Base-by-base conservation (phyloP, 1,140 invertebrate species). In the Harlomillsia oculata region DNA sequence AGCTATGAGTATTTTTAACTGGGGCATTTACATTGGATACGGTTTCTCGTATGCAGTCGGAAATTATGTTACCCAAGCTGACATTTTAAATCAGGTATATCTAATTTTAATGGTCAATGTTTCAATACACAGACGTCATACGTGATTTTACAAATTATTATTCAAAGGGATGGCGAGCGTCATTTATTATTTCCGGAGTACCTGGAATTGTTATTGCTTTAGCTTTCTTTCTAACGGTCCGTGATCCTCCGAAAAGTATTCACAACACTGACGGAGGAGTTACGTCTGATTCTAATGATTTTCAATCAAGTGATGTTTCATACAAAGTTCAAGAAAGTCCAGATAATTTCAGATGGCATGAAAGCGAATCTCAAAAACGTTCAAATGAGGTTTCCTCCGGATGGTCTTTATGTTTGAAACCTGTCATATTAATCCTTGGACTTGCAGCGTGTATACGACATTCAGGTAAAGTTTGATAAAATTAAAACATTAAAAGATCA, bases 1-100 rank as follows among this genome's bases (percentile, higher is more conserved):
- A 13, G 90, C 92, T 1, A 82, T 95, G 76, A 89, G 90, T 1
- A 83, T 95, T 50, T 94, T 94, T 73, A 94, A 94, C 72, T 94
- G 89, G 89, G 91, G 91, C 29, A 94, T 96, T 60, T 96, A 96
- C 67, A 86, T 89, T 20, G 91, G 90, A 11, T 95, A 93, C 62
- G 89, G 89, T 36, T 82, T 94, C 41, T 87, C 89, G 9, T 95
- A 92, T 69, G 89, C 89, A 0, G 81, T 94, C 18, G 90, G 90
- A 1, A 81, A 89, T 61, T 93, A 93, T 65, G 78, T 94, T 36
- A 87, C 89, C 1, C 73, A 78, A 37, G 67, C 84, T 14, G 83
- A 93, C 67, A 79, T 83, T 37, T 86, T 83, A 76, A 78, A 80
- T 59, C 68, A 88, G 71, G 83, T 84, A 70, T 23, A 43, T 11